Evolutionary conservation across 2,797 vertebrate genomes (phyloP), one percentile per base, ranked within the genome.

Genomic region (Micrastur ruficollis): DNA sequence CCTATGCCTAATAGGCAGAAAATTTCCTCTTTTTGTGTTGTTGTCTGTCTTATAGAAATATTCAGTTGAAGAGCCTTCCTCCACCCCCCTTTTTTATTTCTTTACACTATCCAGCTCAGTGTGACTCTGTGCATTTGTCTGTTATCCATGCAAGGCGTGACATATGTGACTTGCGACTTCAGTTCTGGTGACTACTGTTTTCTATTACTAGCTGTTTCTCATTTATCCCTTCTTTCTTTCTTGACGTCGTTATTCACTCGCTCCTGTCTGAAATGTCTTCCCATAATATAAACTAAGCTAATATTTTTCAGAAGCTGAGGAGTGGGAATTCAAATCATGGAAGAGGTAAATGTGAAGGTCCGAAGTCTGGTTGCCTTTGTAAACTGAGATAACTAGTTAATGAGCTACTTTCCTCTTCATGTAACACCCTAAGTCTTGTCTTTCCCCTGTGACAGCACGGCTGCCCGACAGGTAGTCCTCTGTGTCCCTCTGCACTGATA

Each of bases 141-240:
- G 9, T 76, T 95, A 82, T 16, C 72, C 46, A 65, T 63, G 42
- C 53, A 36, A 52, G 61, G 40, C 36, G 40, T 53, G 52, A 83
- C 44, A 80, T 59, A 21, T 1, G 22, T 25, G 42, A 67, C 49
- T 81, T 27, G 47, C 36, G 8, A 8, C 75, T 94, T 78, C 56
- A 8, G 44, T 81, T 55, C 47, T 86, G 44, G 56, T 94, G 87
- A 80, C n/a, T 78, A 88, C 93, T 83, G 34, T 38, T 84, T 89
- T 89, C 62, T 79, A 14, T 88, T 68, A 75, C 47, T 55, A 72
- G 32, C 18, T 53, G 26, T 21, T 90, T 70, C 53, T 62, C 90
- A 55, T 62, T 89, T 89, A 61, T 34, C 19, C 23, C 18, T 79
- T 53, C 26, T 86, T 93, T 94, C 42, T 81, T 86, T 61, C 53